Evolutionary conservation across 2,113 vertebrate species (phyloP).

Genomic region (Loxodonta africana): DNA sequence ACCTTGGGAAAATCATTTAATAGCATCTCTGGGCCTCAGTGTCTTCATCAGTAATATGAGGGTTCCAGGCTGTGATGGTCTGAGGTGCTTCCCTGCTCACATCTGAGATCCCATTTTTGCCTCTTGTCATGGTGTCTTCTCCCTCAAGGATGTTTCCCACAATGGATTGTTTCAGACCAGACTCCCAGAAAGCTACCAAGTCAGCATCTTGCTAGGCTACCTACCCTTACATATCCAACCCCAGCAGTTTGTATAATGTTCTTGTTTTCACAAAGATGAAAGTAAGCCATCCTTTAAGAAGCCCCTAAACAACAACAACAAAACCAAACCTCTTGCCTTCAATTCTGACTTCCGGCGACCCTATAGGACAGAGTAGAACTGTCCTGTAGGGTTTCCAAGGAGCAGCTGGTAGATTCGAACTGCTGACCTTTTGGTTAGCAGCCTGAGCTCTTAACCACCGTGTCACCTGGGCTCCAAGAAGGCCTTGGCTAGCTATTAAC

Average conservation of each 20-base stretch:
- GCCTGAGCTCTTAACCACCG: no score
- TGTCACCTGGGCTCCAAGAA: slow-evolving; percentile 28
- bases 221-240: slow-evolving; percentile 48
- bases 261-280: slow-evolving; percentile 88
- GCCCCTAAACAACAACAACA: not conserved
- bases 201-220: slow-evolving; percentile 5
- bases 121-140: not conserved
- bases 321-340: no score
- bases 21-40: not conserved
- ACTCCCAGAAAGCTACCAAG: not conserved
- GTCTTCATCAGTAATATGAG: not conserved
- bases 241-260: slow-evolving; percentile 75
- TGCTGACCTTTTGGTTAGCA: no score
- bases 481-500: slow-evolving; percentile 73
- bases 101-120: not conserved
- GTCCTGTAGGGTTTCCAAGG: no score
- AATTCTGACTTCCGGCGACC: no score
- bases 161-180: not conserved
- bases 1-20: not conserved
- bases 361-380: no score
- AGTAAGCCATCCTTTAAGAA: slow-evolving; percentile 81
- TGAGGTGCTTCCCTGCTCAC: not conserved
- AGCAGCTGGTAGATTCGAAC: no score
- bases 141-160: not conserved
- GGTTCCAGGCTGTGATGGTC: not conserved